phyloP scores from a whole-genome alignment of 2,113 vertebrate species.

The Rhynchomys soricoides region DNA sequence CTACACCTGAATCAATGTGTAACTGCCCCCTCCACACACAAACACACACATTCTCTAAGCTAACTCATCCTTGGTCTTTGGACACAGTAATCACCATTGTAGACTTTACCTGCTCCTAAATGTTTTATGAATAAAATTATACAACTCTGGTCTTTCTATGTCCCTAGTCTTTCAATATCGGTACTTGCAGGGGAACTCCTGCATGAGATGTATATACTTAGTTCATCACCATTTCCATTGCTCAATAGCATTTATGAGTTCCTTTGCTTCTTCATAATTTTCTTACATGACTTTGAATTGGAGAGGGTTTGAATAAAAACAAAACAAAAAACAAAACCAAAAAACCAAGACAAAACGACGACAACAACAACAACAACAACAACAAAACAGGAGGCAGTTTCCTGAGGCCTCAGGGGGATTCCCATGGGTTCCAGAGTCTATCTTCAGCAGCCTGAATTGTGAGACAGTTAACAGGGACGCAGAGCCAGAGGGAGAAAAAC shows the following conservation, averaged over 20 bases:
- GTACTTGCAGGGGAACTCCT: background rate
- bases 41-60: background rate
- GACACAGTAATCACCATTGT: background rate
- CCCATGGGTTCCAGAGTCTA: background rate
- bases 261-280: background rate
- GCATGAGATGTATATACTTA: background rate
- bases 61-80: background rate
- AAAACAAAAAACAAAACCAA: too few species aligned
- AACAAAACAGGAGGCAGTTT: background rate
- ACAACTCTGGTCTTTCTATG: background rate
- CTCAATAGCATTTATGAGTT: background rate
- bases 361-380: background rate
- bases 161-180: background rate
- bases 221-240: background rate
- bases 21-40: background rate
- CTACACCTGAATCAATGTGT: background rate
- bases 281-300: background rate
- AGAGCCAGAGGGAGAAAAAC: background rate
- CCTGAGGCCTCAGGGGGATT: background rate
- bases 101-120: background rate
- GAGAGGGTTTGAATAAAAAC: background rate
- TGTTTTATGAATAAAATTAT: background rate
- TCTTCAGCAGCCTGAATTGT: background rate
- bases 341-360: too few species aligned
- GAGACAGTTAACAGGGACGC: background rate